These are phyloP conservation scores for Sebastes flavidus DNA, from an alignment of 2,797 vertebrate genomes.

Conservation along the genomic window DNA sequence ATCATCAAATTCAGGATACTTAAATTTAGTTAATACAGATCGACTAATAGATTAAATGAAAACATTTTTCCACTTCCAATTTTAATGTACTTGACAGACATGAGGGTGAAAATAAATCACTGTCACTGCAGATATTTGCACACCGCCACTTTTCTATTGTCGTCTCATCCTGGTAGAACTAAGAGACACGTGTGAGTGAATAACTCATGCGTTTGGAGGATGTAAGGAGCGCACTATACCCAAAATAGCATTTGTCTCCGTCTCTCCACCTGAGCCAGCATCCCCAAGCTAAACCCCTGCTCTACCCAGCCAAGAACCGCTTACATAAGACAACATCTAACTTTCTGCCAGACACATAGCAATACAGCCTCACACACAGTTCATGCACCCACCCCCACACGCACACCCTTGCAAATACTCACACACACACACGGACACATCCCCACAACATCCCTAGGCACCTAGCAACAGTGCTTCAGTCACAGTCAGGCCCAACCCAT, in stretches of 20 bases:
- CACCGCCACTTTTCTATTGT: slow-evolving; percentile 25
- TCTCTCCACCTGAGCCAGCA: slow-evolving; percentile 74
- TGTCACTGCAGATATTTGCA: slow-evolving; percentile 18
- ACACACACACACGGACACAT: neutral
- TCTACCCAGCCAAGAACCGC: slow-evolving; percentile 60
- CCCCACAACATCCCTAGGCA: slow-evolving; percentile 12
- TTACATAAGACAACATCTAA: slow-evolving; percentile 67
- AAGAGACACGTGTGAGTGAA: slow-evolving; percentile 50
- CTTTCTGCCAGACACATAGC: slow-evolving; percentile 64
- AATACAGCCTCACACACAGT: slow-evolving; percentile 26
- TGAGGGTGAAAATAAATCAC: neutral
- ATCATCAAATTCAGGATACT: neutral
- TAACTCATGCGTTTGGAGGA: slow-evolving; percentile 60
- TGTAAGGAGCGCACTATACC: slow-evolving; percentile 46
- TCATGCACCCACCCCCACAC: slow-evolving; percentile 8
- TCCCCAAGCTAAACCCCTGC: slow-evolving; percentile 62
- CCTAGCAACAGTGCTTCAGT: slow-evolving; percentile 43
- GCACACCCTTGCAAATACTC: neutral
- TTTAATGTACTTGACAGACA: neutral
- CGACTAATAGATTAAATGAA: neutral
- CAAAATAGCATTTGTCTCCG: slow-evolving; percentile 68
- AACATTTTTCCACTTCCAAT: neutral
- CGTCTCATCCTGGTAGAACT: slow-evolving; percentile 32
- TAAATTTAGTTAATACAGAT: no score
- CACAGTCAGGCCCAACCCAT: slow-evolving; percentile 30